Percentiles rank a stretch among this genome's conserved stretches.
Conservation (phyloP, 2,888 invertebrate genomes). For the Ganaspis brasiliensis region DNA sequence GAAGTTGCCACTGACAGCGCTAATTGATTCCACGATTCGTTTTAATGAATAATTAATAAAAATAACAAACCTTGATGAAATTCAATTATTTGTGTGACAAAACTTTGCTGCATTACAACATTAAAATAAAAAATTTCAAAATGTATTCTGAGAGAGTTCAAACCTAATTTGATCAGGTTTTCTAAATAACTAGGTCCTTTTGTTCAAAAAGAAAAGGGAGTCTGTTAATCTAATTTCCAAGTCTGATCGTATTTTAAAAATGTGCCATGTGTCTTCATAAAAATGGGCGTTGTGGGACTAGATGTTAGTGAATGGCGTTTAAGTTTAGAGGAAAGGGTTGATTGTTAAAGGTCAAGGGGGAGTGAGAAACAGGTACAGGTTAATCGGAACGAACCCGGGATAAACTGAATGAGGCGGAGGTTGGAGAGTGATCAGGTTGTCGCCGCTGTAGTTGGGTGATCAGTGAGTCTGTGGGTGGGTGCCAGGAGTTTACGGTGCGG, state of each 20-base stretch:
- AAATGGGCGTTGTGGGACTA: not conserved
- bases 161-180: too few species aligned
- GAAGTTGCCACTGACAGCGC: too few species aligned
- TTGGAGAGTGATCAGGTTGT: constrained; percentile 35
- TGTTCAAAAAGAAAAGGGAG: too few species aligned
- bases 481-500: constrained; percentile 49
- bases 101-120: too few species aligned
- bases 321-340: not conserved
- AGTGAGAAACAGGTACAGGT: constrained; percentile 23
- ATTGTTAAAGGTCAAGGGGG: constrained; percentile 3
- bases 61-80: too few species aligned
- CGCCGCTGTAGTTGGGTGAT: constrained; percentile 13
- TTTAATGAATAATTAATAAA: too few species aligned
- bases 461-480: constrained; percentile 47
- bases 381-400: constrained; percentile 30
- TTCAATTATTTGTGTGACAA: too few species aligned
- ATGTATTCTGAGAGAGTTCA: too few species aligned
- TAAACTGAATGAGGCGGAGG: constrained; percentile 40
- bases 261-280: not conserved
- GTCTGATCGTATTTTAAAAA: not conserved
- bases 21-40: too few species aligned
- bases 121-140: too few species aligned
- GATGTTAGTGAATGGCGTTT: not conserved
- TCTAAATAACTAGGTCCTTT: too few species aligned
- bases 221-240: not conserved